phyloP scores from a whole-genome alignment of 2,888 invertebrate genomes.

The Corbicula japonica region DNA sequence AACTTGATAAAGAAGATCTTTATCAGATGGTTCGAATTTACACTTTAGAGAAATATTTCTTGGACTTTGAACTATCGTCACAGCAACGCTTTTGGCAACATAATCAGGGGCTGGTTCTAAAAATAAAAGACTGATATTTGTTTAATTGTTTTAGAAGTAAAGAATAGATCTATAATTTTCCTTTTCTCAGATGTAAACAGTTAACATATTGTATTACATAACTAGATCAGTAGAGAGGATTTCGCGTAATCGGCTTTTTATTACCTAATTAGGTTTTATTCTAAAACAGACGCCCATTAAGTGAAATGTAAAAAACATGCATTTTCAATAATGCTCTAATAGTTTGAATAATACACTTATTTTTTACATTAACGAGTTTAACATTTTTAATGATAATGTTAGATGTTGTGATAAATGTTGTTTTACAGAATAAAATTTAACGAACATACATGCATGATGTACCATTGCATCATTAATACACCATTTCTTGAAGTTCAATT shows the following conservation, averaged over 20 bases:
- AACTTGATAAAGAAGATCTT: conserved; percentile 1
- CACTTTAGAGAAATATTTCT: not conserved
- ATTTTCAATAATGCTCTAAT: no score
- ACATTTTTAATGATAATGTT: no score
- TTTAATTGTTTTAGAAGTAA: not conserved
- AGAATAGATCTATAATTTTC: not conserved
- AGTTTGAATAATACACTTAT: no score
- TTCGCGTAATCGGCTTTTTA: no score
- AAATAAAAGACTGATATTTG: not conserved
- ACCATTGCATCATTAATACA: not conserved
- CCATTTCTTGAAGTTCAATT: not conserved
- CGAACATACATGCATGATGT: not conserved
- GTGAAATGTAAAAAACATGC: no score
- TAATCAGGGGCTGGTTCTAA: not conserved
- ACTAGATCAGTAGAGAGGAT: no score
- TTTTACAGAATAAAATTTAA: not conserved
- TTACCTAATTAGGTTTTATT: no score
- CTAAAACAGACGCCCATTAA: no score
- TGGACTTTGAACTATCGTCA: not conserved
- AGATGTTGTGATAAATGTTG: no score
- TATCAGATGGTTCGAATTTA: not conserved
- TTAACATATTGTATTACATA: no score
- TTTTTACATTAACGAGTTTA: no score
- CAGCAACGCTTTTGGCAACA: not conserved
- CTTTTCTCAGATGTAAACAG: not conserved